phyloP scores from a whole-genome alignment of 2,113 vertebrate genomes.

The Sinocyclocheilus anophthalmus region DNA sequence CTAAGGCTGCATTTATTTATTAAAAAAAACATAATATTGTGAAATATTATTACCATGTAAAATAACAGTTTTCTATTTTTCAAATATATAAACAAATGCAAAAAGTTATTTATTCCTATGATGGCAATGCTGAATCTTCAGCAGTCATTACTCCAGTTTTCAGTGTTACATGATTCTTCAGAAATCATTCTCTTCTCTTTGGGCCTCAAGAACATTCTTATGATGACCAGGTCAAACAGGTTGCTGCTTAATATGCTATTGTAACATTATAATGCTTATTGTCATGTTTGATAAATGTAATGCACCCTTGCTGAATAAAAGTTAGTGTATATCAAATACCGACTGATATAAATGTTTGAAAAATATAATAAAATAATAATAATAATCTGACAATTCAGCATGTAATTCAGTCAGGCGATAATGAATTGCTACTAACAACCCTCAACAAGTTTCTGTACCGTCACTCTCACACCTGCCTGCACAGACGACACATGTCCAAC shows the following conservation, averaged over 20 bases:
- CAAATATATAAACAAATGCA: neutral
- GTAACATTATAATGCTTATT: neutral
- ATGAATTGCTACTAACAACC: conserved; percentile 6
- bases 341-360: neutral
- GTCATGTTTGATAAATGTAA: neutral
- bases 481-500: conserved; percentile 32
- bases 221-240: neutral
- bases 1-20: neutral
- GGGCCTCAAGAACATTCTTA: neutral
- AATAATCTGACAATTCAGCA: neutral
- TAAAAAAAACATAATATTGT: neutral
- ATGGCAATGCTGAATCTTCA: neutral
- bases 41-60: neutral
- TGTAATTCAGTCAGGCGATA: neutral
- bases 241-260: neutral
- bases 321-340: neutral
- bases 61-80: neutral
- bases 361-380: neutral
- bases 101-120: neutral
- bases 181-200: neutral
- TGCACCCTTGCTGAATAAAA: neutral
- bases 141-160: neutral
- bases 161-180: neutral
- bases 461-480: conserved; percentile 35
- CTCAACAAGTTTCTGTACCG: conserved; percentile 16